These are phyloP conservation scores for Phasianus colchicus DNA, from an alignment of 2,113 vertebrate genomes.

Conservation along the genomic window DNA sequence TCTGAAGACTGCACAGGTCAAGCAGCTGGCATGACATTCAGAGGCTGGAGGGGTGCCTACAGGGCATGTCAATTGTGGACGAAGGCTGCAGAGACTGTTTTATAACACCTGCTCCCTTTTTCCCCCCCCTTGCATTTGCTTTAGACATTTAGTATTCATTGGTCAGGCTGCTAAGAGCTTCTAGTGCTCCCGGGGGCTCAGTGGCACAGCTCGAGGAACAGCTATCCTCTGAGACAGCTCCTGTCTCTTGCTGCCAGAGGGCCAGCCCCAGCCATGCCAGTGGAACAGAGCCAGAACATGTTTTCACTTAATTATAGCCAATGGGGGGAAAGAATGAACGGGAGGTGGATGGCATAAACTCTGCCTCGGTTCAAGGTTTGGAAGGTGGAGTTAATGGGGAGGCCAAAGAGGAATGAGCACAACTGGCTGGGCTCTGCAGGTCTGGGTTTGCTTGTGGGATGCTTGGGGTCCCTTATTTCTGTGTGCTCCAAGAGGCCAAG, in stretches of 20 bases:
- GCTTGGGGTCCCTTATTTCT: not conserved
- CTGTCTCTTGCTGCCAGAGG: not conserved
- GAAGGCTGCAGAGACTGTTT: not conserved
- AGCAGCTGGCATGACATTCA: not conserved
- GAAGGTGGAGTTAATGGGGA: not conserved
- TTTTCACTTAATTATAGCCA: not conserved
- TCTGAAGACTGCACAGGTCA: not conserved
- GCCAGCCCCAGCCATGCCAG: not conserved
- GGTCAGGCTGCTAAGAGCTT: not conserved
- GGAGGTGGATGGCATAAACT: not conserved
- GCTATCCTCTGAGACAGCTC: not conserved
- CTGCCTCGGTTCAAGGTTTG: not conserved
- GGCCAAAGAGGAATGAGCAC: not conserved
- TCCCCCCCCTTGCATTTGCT: not conserved
- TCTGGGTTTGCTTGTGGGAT: not conserved
- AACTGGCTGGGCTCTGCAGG: not conserved
- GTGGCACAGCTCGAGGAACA: not conserved
- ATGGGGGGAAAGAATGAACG: rapidly evolving
- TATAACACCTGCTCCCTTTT: not conserved
- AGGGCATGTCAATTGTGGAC: not conserved
- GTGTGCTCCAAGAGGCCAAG: rapidly evolving
- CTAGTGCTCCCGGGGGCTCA: not conserved
- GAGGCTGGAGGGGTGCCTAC: not conserved
- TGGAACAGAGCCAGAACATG: not conserved
- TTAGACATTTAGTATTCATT: not conserved